Conservation (phyloP, 2,113 vertebrate genomes). For the Oryzias curvinotus region DNA sequence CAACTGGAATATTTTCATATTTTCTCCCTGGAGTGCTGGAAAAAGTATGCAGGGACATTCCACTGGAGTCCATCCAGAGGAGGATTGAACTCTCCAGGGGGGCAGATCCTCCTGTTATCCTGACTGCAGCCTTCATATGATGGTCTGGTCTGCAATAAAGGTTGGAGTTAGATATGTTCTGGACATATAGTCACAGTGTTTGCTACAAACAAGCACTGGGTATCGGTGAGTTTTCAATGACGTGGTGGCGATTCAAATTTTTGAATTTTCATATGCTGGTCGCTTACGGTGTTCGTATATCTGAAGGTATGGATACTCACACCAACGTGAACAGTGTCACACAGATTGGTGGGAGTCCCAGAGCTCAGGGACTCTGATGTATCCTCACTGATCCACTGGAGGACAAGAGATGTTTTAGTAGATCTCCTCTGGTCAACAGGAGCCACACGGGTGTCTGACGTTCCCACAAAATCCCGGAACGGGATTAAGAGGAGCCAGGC, state of each 20-base stretch:
- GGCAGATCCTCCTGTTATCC: constrained; percentile 16
- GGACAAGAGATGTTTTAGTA: constrained; percentile 76
- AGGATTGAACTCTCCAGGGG: constrained; percentile 33
- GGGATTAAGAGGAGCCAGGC: constrained; percentile 58
- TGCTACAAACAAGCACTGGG: too few relatives aligned
- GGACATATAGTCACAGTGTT: too few relatives aligned
- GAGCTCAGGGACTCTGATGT: constrained; percentile 57
- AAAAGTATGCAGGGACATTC: constrained; percentile 54
- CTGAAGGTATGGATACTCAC: not conserved
- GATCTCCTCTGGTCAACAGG: constrained; percentile 74
- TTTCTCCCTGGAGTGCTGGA: constrained; percentile 8
- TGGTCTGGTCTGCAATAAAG: not conserved
- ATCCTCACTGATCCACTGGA: constrained; percentile 65
- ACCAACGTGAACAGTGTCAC: not conserved
- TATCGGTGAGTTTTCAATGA: too few relatives aligned
- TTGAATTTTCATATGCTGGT: too few relatives aligned
- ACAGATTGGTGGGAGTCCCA: constrained; percentile 20
- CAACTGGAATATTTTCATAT: not conserved
- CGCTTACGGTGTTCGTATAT: too few relatives aligned
- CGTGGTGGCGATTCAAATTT: too few relatives aligned
- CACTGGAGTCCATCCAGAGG: constrained; percentile 42
- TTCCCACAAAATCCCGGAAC: constrained; percentile 64
- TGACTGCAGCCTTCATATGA: constrained; percentile 11
- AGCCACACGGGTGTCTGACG: constrained; percentile 48
- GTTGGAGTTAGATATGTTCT: not conserved